Percentiles rank a stretch among this genome's conserved stretches.
Conservation (phyloP, 2,113 vertebrate species). For the Orcinus orca region DNA sequence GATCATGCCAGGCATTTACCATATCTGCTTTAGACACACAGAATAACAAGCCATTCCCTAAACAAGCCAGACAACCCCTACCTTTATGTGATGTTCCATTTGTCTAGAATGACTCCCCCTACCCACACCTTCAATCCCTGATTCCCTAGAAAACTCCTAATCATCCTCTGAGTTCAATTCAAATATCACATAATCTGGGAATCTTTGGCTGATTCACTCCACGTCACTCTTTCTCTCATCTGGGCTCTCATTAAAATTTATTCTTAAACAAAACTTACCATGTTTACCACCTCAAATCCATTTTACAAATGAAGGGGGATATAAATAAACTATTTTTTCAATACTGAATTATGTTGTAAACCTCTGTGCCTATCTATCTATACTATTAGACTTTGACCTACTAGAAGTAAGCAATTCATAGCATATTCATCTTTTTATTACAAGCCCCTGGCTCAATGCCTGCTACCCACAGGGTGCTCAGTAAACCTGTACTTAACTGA, state of each 20-base stretch:
- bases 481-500: background rate
- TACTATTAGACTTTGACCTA: background rate
- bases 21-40: background rate
- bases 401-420: background rate
- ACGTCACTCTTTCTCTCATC: constrained; percentile 16
- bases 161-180: constrained; percentile 26
- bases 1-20: background rate
- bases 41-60: background rate
- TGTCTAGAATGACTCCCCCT: background rate
- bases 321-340: background rate
- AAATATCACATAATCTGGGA: constrained; percentile 9
- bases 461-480: background rate
- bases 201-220: background rate
- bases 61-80: background rate
- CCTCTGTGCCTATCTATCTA: background rate
- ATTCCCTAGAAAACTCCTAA: constrained; percentile 34
- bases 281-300: background rate
- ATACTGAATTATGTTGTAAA: background rate
- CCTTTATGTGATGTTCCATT: background rate
- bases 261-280: background rate
- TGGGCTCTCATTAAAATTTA: constrained; percentile 17
- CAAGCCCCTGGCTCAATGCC: background rate
- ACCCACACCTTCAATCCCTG: background rate
- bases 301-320: background rate
- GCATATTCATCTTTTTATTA: constrained; percentile 28